These are phyloP conservation scores for Drosophila watanabei DNA, from an alignment of 1,140 invertebrate genomes.

Conservation along the genomic window DNA sequence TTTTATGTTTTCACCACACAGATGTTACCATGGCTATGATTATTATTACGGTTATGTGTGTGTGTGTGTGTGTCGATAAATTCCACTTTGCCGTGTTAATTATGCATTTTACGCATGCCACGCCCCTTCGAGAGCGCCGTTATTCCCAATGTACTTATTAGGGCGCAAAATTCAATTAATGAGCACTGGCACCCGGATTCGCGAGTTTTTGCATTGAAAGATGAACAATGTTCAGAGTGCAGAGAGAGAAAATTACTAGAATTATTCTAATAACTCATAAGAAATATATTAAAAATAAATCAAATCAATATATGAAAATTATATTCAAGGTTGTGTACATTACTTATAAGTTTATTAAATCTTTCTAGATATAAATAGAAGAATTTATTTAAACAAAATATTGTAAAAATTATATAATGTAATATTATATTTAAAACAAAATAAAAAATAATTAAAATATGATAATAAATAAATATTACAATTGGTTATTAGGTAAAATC, in stretches of 20 bases:
- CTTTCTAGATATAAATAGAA: too few species aligned
- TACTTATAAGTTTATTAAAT: too few species aligned
- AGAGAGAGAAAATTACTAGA: not conserved
- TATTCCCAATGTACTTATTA: slow-evolving; percentile 61
- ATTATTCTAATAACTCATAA: not conserved
- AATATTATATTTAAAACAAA: too few species aligned
- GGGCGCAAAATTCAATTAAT: slow-evolving; percentile 75
- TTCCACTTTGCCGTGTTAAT: slow-evolving; percentile 23
- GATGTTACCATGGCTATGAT: slow-evolving; percentile 21
- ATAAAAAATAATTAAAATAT: too few species aligned
- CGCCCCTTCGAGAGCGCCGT: slow-evolving; percentile 4
- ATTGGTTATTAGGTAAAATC: too few species aligned
- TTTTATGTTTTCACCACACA: not conserved
- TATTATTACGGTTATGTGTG: slow-evolving; percentile 6
- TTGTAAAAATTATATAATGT: too few species aligned
- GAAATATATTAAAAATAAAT: too few species aligned
- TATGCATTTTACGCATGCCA: slow-evolving; percentile 35
- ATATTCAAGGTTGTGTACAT: too few species aligned
- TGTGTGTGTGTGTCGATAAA: slow-evolving; percentile 11
- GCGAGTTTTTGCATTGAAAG: slow-evolving; percentile 26
- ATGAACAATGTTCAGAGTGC: slow-evolving; percentile 7
- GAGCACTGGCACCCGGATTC: slow-evolving; percentile 38
- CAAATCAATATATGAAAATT: too few species aligned
- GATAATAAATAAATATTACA: too few species aligned
- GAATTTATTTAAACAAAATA: too few species aligned